Base-by-base conservation (phyloP, 2,888 invertebrate genomes). In the Tinea trinotella region DNA sequence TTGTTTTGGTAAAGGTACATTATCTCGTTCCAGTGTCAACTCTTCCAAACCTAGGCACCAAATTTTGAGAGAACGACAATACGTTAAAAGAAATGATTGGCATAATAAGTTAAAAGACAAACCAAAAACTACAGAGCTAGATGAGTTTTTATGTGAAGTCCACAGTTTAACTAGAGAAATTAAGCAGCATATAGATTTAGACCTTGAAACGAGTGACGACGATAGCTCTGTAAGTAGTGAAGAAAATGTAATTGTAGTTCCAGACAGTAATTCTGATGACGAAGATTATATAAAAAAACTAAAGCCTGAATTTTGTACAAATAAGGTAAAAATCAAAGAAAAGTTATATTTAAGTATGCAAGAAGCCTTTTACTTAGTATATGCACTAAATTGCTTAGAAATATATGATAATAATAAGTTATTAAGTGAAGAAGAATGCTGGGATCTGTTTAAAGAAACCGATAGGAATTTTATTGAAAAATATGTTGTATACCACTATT, bases 401-500 rank as follows among this genome's bases (percentile, higher is more conserved):
- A 82, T 94, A 54, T 66, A 84, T 17, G 81, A 89, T 64, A 64
- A 81, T 52, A 86, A 87, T 17, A 77, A 78, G 54, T 57, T 80
- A 50, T 64, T 93, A 3, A 77, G 70, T 56, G 77, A 88, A 57
- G 70, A 82, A 40, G 72, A 87, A 56, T 77, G 89, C 36, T 90
- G 93, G 89, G 68, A 83, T 7, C 63, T 87, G 35, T 93, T 93
- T 65, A 70, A 70, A 52, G 68, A 84, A 52, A 74, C 77, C 12
- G 90, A 94, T 63, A 65, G 71, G 13, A 74, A 86, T 57, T 96
- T 95, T 77, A 58, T 89, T 6, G 78, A 83, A 46, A 90, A 90
- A 65, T 93, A 97, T 77, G 88, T 93, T 22, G 92, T 91, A 0
- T 98, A 96, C 74, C 91, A 94, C 70, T 92, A 96, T 74, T 93